Evolutionary conservation across 1,140 invertebrate genomes (phyloP), one percentile per base, ranked within the genome.

Genomic region (Thrips palmi): DNA sequence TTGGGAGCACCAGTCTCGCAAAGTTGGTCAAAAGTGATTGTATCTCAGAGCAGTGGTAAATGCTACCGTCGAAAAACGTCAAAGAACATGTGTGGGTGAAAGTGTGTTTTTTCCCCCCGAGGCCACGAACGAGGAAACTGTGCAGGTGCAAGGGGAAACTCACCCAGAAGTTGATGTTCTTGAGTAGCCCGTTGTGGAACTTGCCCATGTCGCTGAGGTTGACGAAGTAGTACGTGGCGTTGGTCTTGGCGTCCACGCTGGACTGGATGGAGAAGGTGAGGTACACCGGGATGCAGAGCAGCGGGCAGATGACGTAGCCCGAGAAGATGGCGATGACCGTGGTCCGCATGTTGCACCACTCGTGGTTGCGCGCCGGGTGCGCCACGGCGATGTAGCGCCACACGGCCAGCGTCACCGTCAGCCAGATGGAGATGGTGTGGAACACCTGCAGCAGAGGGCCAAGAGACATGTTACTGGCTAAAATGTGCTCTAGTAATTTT

Each of bases 351-450:
- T 68, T 78, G 49, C 83, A 88, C 71, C 78, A 80, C 22, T 74
- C 69, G 19, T 70, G 61, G 58, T 82, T 81, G 21, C 66, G 65
- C 40, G 84, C 77, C 0, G 83, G 80, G 55, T 73, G 71, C 1
- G 71, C 77, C 1, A 92, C 82, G 1, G 84, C 86, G 12, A 94
- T 75, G 53, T 88, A 94, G 4, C 89, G 64, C 82, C 91, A 96
- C 4, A 94, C 74, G 0, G 89, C 89, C 24, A 94, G 54, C 1
- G 82, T 83, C 0, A 94, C 77, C 0, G 88, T 92, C 39, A 94
- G 54, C 71, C 82, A 91, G 37, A 91, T 92, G 0, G 86, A 87
- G 28, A 92, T 82, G 0, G 88, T 92, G 55, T 96, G 89, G 50
- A 77, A 75, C 1, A 87, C 81, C 56, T 82, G 67, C n/a, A n/a